Base-by-base conservation (phyloP, 2,797 vertebrate species). In the Epinephelus malabaricus region DNA sequence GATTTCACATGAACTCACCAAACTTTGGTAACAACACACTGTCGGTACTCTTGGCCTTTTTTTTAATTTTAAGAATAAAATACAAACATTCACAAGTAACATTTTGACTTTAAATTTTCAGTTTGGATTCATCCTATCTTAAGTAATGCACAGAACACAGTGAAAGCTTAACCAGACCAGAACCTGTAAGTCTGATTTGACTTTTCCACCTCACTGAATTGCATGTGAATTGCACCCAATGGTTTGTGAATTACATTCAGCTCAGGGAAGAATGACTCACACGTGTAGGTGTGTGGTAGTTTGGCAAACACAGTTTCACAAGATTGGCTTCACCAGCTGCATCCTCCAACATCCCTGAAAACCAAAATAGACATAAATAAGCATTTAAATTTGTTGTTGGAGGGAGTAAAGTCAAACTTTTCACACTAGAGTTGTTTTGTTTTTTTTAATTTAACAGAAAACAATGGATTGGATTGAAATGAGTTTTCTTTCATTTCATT, bases 161-260 rank as follows among this genome's bases (percentile, higher is more conserved):
- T 45, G 46, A 61, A 45, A 51, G 43, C 47, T 43, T 23, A 18
- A 53, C 23, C 56, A 15, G 38, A 40, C 23, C 2, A 34, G 14
- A 72, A 14, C 47, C 27, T 53, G 43, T 46, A 19, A 27, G 46
- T 73, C 45, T 21, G 63, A 71, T 67, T 19, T 51, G 67, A 64
- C 55, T 43, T 70, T 34, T n/a, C 30, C 63, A 61, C 40, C 49
- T 62, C 43, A 23, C 30, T 27, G 53, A 34, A 38, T 43, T 73
- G 40, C 50, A 63, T 75, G 66, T 25, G 38, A 68, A 13, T 53
- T 45, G 27, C 43, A 38, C 8, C 23, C 53, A 40, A 13, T 43
- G 38, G 49, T 19, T 50, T 62, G 27, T 55, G 50, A 55, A 69
- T 45, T 55, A 25, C n/a, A 40, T 27, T 14, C 30, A 55, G 53